phyloP scores from a whole-genome alignment of 2,113 vertebrate genomes.

The Ammodytes marinus region DNA sequence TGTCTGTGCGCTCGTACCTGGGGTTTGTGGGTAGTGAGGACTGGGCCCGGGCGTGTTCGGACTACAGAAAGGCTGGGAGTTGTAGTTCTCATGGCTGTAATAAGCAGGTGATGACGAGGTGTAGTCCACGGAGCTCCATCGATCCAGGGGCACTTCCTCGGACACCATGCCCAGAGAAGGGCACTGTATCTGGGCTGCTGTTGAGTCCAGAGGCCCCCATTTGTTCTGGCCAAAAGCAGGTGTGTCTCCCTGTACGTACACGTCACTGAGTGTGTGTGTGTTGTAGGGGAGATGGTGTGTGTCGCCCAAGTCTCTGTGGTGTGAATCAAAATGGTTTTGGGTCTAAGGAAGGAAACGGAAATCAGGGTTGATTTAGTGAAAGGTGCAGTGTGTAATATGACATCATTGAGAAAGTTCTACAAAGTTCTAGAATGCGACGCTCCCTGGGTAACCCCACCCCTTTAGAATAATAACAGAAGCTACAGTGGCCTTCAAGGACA shows the following conservation, averaged over 20 bases:
- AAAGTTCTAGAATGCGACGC: too few relatives aligned
- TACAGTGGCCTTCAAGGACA: too few relatives aligned
- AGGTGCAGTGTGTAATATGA: too few relatives aligned
- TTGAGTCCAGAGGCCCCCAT: constrained; percentile 70
- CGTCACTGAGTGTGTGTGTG: neutral
- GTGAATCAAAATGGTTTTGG: constrained; percentile 43
- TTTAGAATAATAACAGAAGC: too few relatives aligned
- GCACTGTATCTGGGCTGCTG: constrained; percentile 48
- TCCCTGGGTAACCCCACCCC: too few relatives aligned
- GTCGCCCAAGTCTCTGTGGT: constrained; percentile 6
- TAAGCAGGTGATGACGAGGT: constrained; percentile 5
- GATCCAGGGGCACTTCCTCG: neutral
- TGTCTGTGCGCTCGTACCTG: neutral
- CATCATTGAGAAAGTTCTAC: too few relatives aligned
- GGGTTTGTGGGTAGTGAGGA: constrained; percentile 67
- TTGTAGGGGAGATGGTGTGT: constrained; percentile 9
- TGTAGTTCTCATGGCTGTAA: constrained; percentile 14
- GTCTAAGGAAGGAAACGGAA: neutral
- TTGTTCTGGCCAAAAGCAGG: constrained; percentile 1
- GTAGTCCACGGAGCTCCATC: constrained; percentile 52
- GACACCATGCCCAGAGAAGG: constrained; percentile 21
- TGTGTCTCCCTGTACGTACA: neutral
- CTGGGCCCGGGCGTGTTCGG: constrained; percentile 63
- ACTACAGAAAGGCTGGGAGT: constrained; percentile 55
- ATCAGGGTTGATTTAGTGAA: too few relatives aligned